Evolutionary conservation across 2,797 vertebrate species (phyloP), one percentile per base, ranked within the genome.

Genomic region (Chiroxiphia lanceolata): DNA sequence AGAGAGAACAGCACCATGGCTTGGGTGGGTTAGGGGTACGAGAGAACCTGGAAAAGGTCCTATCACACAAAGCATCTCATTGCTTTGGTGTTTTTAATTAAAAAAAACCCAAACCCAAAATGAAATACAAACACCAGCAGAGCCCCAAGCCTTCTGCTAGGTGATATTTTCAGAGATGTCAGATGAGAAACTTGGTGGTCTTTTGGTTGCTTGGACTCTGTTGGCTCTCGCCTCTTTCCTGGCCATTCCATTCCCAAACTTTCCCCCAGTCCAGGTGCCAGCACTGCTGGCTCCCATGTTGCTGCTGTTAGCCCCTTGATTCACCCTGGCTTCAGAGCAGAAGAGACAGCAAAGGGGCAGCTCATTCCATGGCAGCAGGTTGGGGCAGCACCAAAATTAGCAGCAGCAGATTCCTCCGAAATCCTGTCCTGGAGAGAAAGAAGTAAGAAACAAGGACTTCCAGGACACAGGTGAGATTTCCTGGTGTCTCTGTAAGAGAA

Each of bases 341-440:
- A 80, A 33, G 36, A 40, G 21, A 47, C 1, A 6, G 57, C 69
- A 88, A 67, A 5, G 6, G 36, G 34, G 15, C 42, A 91, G 71
- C 48, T 74, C 54, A 45, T 33, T 44, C 61, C 21, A 22, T 0
- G 0, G n/a, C 16, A 79, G 10, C 0, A 0, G 25, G 6, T 27
- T 75, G 60, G 14, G 22, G 23, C 36, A 82, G 77, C 3, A 4
- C 38, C 67, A 61, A 93, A 87, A 76, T 15, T 36, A 91, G 63
- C 29, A 87, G 63, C 29, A 87, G 38, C 42, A 80, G 57, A 89
- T 59, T 87, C 27, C 34, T 21, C 40, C 31, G 45, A 89, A 36
- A 69, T 61, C 33, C 50, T 25, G 9, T 47, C 67, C 51, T 9
- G 2, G 6, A 87, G 13, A 71, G 25, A 60, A 84, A 75, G 22